Conservation (phyloP, 2,888 invertebrate species). For the Subacronicta megacephala region DNA sequence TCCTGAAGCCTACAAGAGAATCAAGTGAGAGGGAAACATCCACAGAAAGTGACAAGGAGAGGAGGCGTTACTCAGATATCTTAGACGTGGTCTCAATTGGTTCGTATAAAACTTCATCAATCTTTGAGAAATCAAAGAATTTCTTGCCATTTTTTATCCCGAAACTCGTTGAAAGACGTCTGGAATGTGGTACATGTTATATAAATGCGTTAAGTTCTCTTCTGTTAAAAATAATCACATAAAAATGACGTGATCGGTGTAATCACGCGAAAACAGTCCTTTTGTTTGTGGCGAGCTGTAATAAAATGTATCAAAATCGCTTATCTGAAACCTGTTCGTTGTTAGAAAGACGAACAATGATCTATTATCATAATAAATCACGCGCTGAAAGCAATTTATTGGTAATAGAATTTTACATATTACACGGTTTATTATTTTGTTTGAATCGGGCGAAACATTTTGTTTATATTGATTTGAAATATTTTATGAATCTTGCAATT, state of each 20-base stretch:
- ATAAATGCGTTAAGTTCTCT: constrained; percentile 30
- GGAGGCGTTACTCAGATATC: constrained; percentile 83
- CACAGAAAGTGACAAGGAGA: constrained; percentile 85
- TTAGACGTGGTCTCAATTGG: constrained; percentile 84
- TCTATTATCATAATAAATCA: constrained; percentile 42
- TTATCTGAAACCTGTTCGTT: constrained; percentile 13
- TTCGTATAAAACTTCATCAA: constrained; percentile 58
- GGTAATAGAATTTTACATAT: not conserved
- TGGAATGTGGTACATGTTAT: constrained; percentile 41
- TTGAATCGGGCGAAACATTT: not conserved
- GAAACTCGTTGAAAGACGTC: constrained; percentile 28
- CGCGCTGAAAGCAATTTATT: constrained; percentile 5
- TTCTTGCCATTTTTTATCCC: constrained; percentile 63
- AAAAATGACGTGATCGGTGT: constrained; percentile 48
- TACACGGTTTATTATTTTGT: not conserved
- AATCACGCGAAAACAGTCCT: constrained; percentile 24
- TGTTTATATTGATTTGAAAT: not conserved
- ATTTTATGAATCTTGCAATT: not conserved
- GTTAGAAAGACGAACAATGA: constrained; percentile 28
- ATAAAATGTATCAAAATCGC: constrained; percentile 27
- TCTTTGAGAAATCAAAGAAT: constrained; percentile 33
- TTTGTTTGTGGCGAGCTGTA: constrained; percentile 25
- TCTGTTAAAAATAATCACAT: constrained; percentile 30
- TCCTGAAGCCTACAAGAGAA: constrained; percentile 81
- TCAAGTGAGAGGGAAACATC: constrained; percentile 86